Base-by-base conservation (phyloP, 2,113 vertebrate species). In the Podarcis cretensis region DNA sequence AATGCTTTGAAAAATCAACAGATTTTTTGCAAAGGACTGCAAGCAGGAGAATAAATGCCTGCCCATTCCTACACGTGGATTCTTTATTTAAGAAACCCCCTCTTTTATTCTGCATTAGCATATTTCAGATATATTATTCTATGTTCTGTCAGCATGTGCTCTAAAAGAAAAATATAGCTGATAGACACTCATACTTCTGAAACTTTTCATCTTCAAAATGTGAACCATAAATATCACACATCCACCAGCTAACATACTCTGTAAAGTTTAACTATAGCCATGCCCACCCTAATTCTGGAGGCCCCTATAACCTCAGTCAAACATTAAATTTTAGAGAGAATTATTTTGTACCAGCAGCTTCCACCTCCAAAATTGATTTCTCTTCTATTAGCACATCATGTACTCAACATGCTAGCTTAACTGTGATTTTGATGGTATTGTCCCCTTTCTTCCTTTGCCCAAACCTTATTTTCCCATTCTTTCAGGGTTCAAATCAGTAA, bases 401-500 rank as follows among this genome's bases (percentile, higher is more conserved):
- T 16, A 0, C 89, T 86, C 2, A 66, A 77, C 30, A 71, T 74
- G 37, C 86, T 90, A 93, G 91, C 85, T 93, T 93, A 84, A 90
- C 21, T 93, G 59, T 0, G n/a, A 68, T 71, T 21, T 59, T 88
- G 94, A 93, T 32, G 65, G 90, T 91, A 85, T 85, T 92, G 59
- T 79, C 87, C 48, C 85, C 69, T 91, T 79, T 87, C 75, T n/a
- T 87, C 71, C 84, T 79, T 66, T 25, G 54, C 81, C 90, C 89
- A 68, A 86, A 68, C 30, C 63, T 20, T 32, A 13, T 84, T 89
- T 88, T 78, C 82, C 80, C 86, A 63, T 78, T 90, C 86, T 79
- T 90, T 94, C 87, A 68, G 88, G 66, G 78, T 92, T 94, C 92
- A 91, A 90, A 92, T 94, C 92, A 93, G 63, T 87, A 92, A 87